Evolutionary conservation across 2,113 vertebrate genomes (phyloP).

Genomic region (Tetrao urogallus): DNA sequence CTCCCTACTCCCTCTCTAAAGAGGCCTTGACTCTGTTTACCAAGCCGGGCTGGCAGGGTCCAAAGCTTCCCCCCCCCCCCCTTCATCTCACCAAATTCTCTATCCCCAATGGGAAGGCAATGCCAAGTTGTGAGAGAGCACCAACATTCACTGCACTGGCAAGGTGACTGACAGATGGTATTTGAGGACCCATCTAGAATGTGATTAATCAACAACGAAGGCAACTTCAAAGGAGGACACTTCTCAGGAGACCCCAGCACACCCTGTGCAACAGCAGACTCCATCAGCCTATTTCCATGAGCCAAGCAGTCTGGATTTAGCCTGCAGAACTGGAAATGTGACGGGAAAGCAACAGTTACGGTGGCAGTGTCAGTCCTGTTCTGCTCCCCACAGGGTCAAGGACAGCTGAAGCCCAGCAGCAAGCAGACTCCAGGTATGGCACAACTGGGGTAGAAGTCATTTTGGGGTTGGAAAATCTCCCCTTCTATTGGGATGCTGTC

Average conservation of each 20-base stretch:
- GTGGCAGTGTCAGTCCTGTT: not conserved
- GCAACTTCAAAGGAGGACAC: not conserved
- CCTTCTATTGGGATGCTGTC: not conserved
- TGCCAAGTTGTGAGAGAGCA: not conserved
- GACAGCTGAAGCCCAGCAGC: not conserved
- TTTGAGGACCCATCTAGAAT: not conserved
- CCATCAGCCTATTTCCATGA: not conserved
- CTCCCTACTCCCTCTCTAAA: not conserved
- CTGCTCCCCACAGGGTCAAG: not conserved
- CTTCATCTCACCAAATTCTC: not conserved
- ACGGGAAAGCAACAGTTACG: not conserved
- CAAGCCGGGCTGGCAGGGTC: not conserved
- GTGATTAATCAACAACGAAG: not conserved
- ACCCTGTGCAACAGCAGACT: not conserved
- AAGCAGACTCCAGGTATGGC: not conserved
- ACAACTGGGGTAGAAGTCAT: not conserved
- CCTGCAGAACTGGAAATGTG: not conserved
- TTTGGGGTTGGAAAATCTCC: not conserved
- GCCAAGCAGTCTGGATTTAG: not conserved
- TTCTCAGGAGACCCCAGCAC: not conserved
- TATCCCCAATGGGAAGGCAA: not conserved
- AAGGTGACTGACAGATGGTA: not conserved
- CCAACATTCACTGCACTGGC: accelerated
- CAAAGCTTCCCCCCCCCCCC: not conserved
- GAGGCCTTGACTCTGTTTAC: not conserved